These are phyloP conservation scores for Channa maculata DNA, from an alignment of 2,113 vertebrate species.

Conservation along the genomic window DNA sequence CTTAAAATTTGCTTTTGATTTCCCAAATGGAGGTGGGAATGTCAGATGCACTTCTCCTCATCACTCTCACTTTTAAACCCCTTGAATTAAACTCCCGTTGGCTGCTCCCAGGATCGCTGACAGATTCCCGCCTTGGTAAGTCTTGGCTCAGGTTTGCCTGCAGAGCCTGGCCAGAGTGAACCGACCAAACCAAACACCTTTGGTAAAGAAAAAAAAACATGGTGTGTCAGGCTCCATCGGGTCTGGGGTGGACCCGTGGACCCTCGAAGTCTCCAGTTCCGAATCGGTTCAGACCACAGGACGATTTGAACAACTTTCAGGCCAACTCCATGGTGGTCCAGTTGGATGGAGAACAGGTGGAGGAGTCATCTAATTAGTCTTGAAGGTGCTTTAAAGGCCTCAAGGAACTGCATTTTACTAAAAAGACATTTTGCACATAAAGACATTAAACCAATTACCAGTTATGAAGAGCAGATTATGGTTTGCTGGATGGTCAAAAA, in stretches of 20 bases:
- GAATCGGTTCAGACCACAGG: slow-evolving; percentile 32
- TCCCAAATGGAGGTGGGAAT: background rate
- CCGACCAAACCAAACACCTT: slow-evolving; percentile 69
- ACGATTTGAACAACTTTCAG: slow-evolving; percentile 8
- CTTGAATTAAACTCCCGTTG: slow-evolving; percentile 14
- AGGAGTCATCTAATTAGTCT: slow-evolving; percentile 10
- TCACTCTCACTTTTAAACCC: slow-evolving; percentile 11
- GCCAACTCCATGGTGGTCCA: slow-evolving; percentile 65
- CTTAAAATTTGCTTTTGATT: slow-evolving; percentile 14
- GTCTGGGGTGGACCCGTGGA: slow-evolving; percentile 50
- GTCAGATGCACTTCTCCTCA: slow-evolving; percentile 31
- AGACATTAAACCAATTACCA: background rate
- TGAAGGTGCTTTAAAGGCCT: slow-evolving; percentile 4
- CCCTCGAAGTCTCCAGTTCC: slow-evolving; percentile 17
- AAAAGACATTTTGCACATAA: background rate
- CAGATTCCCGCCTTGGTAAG: slow-evolving; percentile 56
- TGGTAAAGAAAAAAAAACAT: background rate
- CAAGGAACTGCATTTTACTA: background rate
- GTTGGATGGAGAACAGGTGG: slow-evolving; percentile 16
- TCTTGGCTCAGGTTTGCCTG: slow-evolving; percentile 12
- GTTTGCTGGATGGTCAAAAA: background rate
- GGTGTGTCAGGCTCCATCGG: slow-evolving; percentile 43
- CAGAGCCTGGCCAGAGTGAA: slow-evolving; percentile 30
- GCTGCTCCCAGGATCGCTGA: slow-evolving; percentile 32
- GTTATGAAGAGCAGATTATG: background rate